Base-by-base conservation (phyloP, 1,140 invertebrate species). In the Heliconius eleuchia region DNA sequence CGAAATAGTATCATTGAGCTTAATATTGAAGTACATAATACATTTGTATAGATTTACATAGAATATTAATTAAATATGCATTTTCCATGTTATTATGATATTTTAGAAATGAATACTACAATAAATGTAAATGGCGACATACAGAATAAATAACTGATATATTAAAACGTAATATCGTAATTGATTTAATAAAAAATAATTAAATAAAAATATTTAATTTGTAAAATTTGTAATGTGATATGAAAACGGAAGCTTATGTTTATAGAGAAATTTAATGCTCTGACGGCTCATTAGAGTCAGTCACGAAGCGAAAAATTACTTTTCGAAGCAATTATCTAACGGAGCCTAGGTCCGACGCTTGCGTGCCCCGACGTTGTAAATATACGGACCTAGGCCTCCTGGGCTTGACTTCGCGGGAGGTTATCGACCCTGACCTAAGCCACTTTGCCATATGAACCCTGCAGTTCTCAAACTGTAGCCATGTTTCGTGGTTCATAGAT, bases 381-480 rank as follows among this genome's bases (percentile, higher is more conserved):
- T 77, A 76, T 60, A 71, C 74, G 52, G 13, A 80, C 75, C 66
- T 79, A 76, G 13, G 75, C 81, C 81, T 78, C 72, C 74, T 82
- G 60, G 52, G 30, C 46, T 73, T 77, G 70, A 71, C 60, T 60
- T 75, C 37, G 27, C 70, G 74, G 27, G 18, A 83, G 89, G 85
- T 93, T 87, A 86, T 89, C 88, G 85, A 89, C 86, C 87, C 89
- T 89, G 89, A 91, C 89, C 89, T 89, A 84, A 88, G 85, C 82
- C 88, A 90, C 87, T 85, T 89, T 90, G 86, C 83, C 82, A 86
- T 89, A 87, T 88, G 84, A 87, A 88, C 80, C 83, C 82, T 83
- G 80, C 82, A 85, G 86, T 11, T 34, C 4, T 30, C 70, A 5
- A 72, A 72, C n/a, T n/a, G 1, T 66, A 30, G 13, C 60, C 11